Evolutionary conservation across 2,113 vertebrate genomes (phyloP).

Genomic region (Petromus typicus): DNA sequence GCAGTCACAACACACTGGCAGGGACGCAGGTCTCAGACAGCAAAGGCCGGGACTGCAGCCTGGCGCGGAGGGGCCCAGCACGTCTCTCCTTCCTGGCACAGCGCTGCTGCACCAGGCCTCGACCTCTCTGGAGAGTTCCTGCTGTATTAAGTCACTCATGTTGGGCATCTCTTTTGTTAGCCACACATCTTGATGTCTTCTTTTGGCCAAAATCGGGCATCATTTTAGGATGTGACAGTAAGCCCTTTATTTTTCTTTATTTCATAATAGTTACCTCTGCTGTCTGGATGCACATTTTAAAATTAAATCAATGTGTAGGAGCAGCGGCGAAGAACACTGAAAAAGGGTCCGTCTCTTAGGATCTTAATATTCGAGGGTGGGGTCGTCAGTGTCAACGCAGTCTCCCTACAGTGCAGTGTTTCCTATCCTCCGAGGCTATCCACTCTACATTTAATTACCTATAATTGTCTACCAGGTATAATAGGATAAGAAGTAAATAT

Average conservation of each 20-base stretch:
- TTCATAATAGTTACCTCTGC: neutral
- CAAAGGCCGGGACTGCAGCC: too few relatives aligned
- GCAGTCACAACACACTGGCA: neutral
- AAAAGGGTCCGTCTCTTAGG: neutral
- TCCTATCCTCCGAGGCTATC: constrained; percentile 56
- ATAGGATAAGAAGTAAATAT: constrained; percentile 62
- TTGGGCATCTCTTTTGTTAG: neutral
- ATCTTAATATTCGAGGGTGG: neutral
- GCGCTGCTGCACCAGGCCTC: neutral
- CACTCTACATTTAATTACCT: constrained; percentile 50
- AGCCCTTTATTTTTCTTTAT: neutral
- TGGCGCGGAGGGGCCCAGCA: neutral
- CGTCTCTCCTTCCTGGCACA: neutral
- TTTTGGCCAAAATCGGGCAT: neutral
- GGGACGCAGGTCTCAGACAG: neutral
- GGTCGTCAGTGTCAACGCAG: too few relatives aligned
- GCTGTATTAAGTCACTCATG: rapidly evolving
- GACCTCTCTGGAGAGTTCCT: neutral
- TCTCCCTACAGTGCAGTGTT: neutral
- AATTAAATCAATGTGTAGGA: neutral
- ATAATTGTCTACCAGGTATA: constrained; percentile 60
- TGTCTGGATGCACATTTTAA: neutral
- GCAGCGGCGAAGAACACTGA: neutral
- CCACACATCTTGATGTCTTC: neutral
- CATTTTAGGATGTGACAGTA: neutral